Evolutionary conservation across 1,140 invertebrate genomes (phyloP), one percentile per base, ranked within the genome.

Genomic region (Trypoxylus dichotomus): DNA sequence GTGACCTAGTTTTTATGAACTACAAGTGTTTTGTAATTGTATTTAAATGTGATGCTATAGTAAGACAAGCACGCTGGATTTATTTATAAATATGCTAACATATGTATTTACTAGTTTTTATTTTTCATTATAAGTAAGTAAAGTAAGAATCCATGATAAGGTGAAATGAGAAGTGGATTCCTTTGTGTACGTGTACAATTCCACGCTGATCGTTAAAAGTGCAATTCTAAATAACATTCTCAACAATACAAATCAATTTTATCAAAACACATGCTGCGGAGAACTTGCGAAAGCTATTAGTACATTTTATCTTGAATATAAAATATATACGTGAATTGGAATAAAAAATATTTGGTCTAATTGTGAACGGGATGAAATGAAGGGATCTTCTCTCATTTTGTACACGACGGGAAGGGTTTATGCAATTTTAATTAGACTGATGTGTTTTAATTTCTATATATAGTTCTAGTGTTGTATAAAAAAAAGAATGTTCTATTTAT

Each of bases 401-500:
- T 63, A 63, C 25, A 63, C 21, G 47, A 54, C 15, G 47, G 15
- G 15, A 68, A 68, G 60, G 21, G 60, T 24, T 27, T 68, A 68
- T 27, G 60, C 60, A 68, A 68, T 68, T 68, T 68, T 27, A 21
- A 29, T 68, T 68, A 68, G 60, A 68, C 60, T 68, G 60, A 68
- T 68, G 60, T 68, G 60, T 68, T 68, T 68, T 68, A 29, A 68
- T 68, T 68, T 68, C 27, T 68, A 68, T 68, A 54, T 7, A 68
- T 68, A 68, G 60, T 68, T 68, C 19, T 68, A 68, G 60, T 68
- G 60, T 68, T 68, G 60, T 68, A 68, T 68, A 68, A 68, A 68
- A 68, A 75, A 76, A 68, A 63, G 27, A n/a, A 71, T 76, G 68
- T 79, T 74, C 72, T 74, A 74, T 74, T 74, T 79, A 42, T 78